phyloP scores from a whole-genome alignment of 2,113 vertebrate genomes.

The Psittacus erithacus region DNA sequence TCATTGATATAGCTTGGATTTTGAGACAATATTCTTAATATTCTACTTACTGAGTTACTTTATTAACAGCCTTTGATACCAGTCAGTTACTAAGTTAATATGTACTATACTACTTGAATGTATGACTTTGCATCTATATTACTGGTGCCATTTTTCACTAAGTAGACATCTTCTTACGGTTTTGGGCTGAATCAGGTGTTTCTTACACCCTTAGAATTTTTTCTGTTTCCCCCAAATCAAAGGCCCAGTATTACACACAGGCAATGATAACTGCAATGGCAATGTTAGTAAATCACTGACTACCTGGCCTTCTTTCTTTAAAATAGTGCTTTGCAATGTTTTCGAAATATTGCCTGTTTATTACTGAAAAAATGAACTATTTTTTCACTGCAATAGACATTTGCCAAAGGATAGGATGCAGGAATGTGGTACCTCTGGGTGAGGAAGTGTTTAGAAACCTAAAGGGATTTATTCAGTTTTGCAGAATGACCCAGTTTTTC shows the following conservation, averaged over 20 bases:
- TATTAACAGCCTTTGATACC: rapidly evolving
- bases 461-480: slow-evolving; percentile 2
- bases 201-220: neutral
- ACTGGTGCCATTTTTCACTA: neutral
- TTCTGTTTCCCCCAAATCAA: neutral
- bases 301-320: neutral
- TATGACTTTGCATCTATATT: neutral
- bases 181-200: neutral
- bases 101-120: neutral
- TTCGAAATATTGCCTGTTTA: neutral
- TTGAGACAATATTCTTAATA: neutral
- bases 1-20: neutral
- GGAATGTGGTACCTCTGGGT: neutral
- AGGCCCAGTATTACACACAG: neutral
- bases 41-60: neutral
- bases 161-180: neutral
- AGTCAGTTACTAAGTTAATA: neutral
- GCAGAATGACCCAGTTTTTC: slow-evolving; percentile 24
- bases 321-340: neutral
- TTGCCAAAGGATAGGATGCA: neutral
- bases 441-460: neutral
- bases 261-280: neutral
- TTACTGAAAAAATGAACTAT: neutral
- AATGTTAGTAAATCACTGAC: neutral
- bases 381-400: neutral